Percentiles rank a stretch among this genome's conserved stretches.
Conservation (phyloP, 2,797 vertebrate species). For the Schizopygopsis malacanthus region DNA sequence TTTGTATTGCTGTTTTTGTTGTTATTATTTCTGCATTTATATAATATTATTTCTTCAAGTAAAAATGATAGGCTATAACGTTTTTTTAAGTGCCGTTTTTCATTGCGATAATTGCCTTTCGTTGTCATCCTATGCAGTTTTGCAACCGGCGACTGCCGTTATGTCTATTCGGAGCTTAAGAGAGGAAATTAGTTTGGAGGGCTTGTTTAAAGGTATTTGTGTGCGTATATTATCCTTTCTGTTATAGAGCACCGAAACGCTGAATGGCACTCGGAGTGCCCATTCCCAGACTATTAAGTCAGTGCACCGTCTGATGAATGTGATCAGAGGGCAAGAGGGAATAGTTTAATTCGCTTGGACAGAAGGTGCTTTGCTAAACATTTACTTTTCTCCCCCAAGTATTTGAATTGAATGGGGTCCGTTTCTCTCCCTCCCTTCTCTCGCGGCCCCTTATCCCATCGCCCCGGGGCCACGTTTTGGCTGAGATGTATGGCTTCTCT, state of each 20-base stretch:
- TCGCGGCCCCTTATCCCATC: slow-evolving; percentile 70
- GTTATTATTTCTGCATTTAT: background rate
- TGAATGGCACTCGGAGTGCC: slow-evolving; percentile 69
- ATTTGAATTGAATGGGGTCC: slow-evolving; percentile 77
- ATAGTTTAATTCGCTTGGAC: slow-evolving; percentile 82
- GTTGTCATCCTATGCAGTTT: background rate
- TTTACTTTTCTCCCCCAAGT: slow-evolving; percentile 74
- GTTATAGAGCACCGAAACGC: slow-evolving; percentile 11
- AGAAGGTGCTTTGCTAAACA: slow-evolving; percentile 80
- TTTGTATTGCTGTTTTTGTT: slow-evolving; percentile 2
- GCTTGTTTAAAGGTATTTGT: background rate
- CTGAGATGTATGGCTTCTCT: slow-evolving; percentile 82
- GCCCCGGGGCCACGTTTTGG: slow-evolving; percentile 81
- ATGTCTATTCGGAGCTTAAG: background rate
- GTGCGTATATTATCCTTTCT: background rate
- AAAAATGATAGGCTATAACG: too few relatives aligned
- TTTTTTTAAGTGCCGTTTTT: background rate
- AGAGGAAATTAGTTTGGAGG: background rate
- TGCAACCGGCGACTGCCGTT: background rate
- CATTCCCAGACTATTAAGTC: slow-evolving; percentile 78
- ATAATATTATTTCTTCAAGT: background rate
- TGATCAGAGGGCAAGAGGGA: slow-evolving; percentile 72
- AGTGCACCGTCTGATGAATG: slow-evolving; percentile 77
- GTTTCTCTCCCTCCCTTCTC: slow-evolving; percentile 73
- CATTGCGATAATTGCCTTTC: background rate